Evolutionary conservation across 37 sponge, comb jelly and placozoan species (phyloP).

Genomic region (Corticium candelabrum): DNA sequence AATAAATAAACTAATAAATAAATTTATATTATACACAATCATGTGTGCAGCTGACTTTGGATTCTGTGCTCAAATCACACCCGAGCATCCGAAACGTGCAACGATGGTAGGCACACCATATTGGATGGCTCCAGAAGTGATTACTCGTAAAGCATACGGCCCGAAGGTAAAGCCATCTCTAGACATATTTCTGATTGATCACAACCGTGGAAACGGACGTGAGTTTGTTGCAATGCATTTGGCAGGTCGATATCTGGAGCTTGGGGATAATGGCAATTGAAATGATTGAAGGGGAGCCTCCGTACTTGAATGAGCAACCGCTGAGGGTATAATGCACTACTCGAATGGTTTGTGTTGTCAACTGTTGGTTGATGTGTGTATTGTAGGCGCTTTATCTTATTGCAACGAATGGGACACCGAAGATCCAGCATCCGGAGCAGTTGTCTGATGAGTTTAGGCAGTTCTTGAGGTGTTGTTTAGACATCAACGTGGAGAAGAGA

Average conservation of each 20-base stretch:
- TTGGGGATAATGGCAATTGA: slow-evolving; percentile 99
- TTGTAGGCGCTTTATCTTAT: slow-evolving; percentile 91
- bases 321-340: slow-evolving; percentile 74
- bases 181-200: too few relatives aligned
- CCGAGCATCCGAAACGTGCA: slow-evolving; percentile 88
- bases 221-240: too few relatives aligned
- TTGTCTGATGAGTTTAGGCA: slow-evolving; percentile 69
- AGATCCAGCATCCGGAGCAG: slow-evolving; percentile 92
- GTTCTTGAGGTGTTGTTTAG: slow-evolving; percentile 78
- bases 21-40: too few relatives aligned
- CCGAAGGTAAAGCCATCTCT: slow-evolving; percentile 99
- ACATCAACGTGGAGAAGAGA: slow-evolving; percentile 82
- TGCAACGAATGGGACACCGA: slow-evolving; percentile 97
- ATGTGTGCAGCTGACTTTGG: slow-evolving; percentile 98
- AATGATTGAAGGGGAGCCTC: slow-evolving; percentile 99
- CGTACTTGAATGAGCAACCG: slow-evolving; percentile 98
- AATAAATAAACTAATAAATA: too few relatives aligned
- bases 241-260: slow-evolving; percentile 99
- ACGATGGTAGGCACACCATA: slow-evolving; percentile 99
- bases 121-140: slow-evolving; percentile 99
- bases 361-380: not conserved
- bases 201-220: too few relatives aligned
- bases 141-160: slow-evolving; percentile 96
- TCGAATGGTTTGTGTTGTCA: not conserved
- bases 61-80: slow-evolving; percentile 99